Conservation (phyloP, 2,113 vertebrate species). For the Cavia porcellus region DNA sequence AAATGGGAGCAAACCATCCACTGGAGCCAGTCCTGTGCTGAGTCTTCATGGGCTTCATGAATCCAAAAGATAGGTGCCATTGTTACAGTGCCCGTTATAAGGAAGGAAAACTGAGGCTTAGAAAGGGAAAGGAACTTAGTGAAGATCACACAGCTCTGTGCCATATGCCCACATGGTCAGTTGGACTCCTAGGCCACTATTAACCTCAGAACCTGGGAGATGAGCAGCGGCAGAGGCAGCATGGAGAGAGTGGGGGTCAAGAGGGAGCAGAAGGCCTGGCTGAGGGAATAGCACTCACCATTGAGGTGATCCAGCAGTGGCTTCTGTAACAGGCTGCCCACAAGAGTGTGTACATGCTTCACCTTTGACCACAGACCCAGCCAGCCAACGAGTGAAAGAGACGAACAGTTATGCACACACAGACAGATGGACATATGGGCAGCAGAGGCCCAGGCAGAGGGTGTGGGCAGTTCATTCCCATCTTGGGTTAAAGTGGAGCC, state of each 20-base stretch:
- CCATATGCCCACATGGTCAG: background rate
- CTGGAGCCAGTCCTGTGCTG: background rate
- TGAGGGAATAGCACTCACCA: slow-evolving; percentile 54
- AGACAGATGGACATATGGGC: background rate
- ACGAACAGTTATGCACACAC: background rate
- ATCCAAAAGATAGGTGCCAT: background rate
- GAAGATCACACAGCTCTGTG: background rate
- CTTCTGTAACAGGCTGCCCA: slow-evolving; percentile 49
- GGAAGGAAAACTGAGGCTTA: background rate
- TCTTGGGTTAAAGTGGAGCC: background rate
- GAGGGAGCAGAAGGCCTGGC: too few species aligned
- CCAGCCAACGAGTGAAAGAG: background rate
- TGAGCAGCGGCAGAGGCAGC: accelerated
- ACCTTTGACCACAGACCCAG: background rate
- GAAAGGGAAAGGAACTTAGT: background rate
- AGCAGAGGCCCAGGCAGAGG: background rate
- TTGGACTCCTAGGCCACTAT: background rate
- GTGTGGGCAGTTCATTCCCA: background rate
- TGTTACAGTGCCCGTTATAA: background rate
- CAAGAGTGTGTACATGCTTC: background rate
- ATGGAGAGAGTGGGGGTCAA: too few species aligned
- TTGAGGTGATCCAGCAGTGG: slow-evolving; percentile 80
- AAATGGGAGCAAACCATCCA: accelerated
- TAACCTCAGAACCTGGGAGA: background rate
- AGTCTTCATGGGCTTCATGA: accelerated